These are phyloP conservation scores for Azorinus chamasolen DNA, from an alignment of 2,888 invertebrate genomes.

Conservation along the genomic window DNA sequence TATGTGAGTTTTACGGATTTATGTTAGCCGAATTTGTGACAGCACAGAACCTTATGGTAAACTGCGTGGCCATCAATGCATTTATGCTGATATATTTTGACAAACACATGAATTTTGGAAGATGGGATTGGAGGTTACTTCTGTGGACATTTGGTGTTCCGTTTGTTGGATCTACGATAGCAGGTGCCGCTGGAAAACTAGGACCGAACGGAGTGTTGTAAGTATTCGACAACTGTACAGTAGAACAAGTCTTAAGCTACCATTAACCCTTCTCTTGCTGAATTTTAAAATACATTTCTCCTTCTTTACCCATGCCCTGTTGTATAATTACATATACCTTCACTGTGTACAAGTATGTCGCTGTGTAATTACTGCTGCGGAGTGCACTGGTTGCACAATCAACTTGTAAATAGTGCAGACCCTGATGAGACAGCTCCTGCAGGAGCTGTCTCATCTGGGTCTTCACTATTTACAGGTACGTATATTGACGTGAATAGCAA, in stretches of 20 bases:
- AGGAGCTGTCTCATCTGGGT: no score
- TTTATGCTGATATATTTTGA: constrained; percentile 65
- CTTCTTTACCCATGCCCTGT: no score
- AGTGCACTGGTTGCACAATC: no score
- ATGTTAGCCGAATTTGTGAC: constrained; percentile 63
- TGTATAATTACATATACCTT: neutral
- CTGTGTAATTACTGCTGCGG: no score
- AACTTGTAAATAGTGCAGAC: no score
- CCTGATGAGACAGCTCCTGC: no score
- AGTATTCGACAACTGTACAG: constrained; percentile 19
- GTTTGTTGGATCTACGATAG: constrained; percentile 57
- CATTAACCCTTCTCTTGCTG: no score
- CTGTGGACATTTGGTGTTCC: constrained; percentile 63
- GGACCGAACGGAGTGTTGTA: constrained; percentile 68
- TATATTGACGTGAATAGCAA: no score
- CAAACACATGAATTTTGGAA: constrained; percentile 59
- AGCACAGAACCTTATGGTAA: constrained; percentile 68
- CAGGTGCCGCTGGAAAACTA: constrained; percentile 54
- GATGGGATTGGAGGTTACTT: constrained; percentile 59
- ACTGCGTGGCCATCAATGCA: constrained; percentile 64
- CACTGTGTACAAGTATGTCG: no score
- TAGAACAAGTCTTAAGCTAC: neutral
- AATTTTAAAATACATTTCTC: neutral
- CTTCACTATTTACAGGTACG: no score
- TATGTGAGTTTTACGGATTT: constrained; percentile 68